Base-by-base conservation (phyloP, 2,888 invertebrate species). In the Macaria notata region DNA sequence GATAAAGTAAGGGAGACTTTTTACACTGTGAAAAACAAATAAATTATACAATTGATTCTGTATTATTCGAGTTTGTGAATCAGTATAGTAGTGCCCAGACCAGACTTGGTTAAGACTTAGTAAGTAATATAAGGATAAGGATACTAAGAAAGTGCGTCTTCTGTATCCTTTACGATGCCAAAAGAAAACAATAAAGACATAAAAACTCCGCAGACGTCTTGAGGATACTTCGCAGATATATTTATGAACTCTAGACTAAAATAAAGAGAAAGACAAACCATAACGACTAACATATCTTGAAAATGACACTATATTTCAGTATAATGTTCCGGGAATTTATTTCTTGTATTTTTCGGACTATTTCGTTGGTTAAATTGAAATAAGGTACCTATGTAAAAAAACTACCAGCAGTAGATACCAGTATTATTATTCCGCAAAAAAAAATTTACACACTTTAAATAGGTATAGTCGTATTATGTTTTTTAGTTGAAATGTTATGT, bases 121-220 rank as follows among this genome's bases (percentile, higher is more conserved):
- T 29, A 36, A 44, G n/a, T n/a, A n/a, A n/a, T n/a, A n/a, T n/a
- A n/a, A n/a, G n/a, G n/a, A n/a, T n/a, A n/a, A n/a, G n/a, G 36
- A 6, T 6, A 7, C 7, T 7, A 6, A 4, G 4, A 6, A 44
- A 50, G 29, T 30, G 9, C n/a, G 29, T 54, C 36, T 7, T 46
- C 39, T 38, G 9, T n/a, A 36, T 30, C 31, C 36, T 51, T 47
- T 47, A 47, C 38, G 42, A 50, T 31, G 9, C 36, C 42, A 42
- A 51, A 48, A 53, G 31, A 53, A 31, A 52, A 48, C 58, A 58
- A 39, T 51, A 56, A 53, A 50, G 43, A 47, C 38, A 54, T 44
- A 51, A 58, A 57, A 58, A 48, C 44, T 50, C 58, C 6, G 49
- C 49, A 58, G 59, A 54, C 54, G 43, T 38, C 49, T 38, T 43